These are phyloP conservation scores for Bruchidius siliquastri DNA, from an alignment of 2,888 invertebrate species.

Conservation along the genomic window DNA sequence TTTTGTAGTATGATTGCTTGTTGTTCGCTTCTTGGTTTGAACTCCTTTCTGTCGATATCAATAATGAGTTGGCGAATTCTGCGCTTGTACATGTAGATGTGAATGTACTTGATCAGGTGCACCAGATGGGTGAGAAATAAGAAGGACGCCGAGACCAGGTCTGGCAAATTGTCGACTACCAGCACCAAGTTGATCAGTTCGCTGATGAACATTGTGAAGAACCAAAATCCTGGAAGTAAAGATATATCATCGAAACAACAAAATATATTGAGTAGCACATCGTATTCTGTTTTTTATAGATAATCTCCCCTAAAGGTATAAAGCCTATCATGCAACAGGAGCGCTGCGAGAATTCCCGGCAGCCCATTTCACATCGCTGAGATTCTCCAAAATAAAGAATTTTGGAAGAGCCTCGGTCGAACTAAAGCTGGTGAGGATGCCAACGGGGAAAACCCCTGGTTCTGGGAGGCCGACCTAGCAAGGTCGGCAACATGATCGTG, in stretches of 20 bases:
- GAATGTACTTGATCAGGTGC: slow-evolving; percentile 17
- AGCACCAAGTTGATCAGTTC: slow-evolving; percentile 10
- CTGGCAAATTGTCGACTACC: slow-evolving; percentile 6
- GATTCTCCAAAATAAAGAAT: too few species aligned
- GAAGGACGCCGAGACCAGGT: slow-evolving; percentile 20
- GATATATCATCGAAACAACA: background rate
- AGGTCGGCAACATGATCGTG: too few species aligned
- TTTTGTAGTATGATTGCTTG: slow-evolving; percentile 26
- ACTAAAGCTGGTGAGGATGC: too few species aligned
- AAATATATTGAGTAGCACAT: too few species aligned
- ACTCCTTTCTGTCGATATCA: slow-evolving; percentile 22
- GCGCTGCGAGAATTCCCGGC: too few species aligned
- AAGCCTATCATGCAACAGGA: too few species aligned
- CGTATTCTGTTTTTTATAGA: too few species aligned
- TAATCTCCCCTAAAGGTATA: too few species aligned
- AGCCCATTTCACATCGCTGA: too few species aligned
- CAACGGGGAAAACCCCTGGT: too few species aligned
- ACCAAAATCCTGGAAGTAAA: slow-evolving; percentile 4
- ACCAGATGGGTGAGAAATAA: slow-evolving; percentile 17
- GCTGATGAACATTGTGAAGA: slow-evolving; percentile 7
- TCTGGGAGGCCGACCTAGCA: too few species aligned
- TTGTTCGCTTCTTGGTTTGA: slow-evolving; percentile 27
- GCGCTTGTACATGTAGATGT: slow-evolving; percentile 12
- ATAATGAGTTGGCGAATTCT: slow-evolving; percentile 19
- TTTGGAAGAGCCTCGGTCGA: too few species aligned